Base-by-base conservation (phyloP, 2,888 invertebrate species). In the Thecophora atra region DNA sequence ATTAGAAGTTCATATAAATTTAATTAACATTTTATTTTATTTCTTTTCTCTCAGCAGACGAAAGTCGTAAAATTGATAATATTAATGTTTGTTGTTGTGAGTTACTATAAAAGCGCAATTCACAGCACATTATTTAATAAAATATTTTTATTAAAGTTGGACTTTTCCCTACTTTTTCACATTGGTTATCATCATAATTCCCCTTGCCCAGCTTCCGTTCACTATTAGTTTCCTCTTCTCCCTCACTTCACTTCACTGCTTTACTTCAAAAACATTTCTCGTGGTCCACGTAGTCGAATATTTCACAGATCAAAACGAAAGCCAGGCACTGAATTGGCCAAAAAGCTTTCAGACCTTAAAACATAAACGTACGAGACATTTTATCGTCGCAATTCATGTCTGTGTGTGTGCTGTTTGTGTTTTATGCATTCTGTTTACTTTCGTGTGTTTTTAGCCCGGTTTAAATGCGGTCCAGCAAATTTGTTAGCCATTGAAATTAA, bases 261-360 rank as follows among this genome's bases (percentile, higher is more conserved):
- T 58, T 17, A 64, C 42, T 71, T 58, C 60, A 24, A 73, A 74
- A 71, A 74, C 74, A 72, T 73, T 77, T 78, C 76, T 76, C 78
- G 78, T 76, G 78, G 77, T 77, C 77, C 77, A 72, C 75, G 70
- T 37, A 37, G 7, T 37, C 37, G 37, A 8, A 37, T 37, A 37
- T 73, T 72, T 75, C 77, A 74, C 78, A 76, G 78, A 77, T 70
- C 72, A 71, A 72, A 77, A 77, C 76, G 21, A 74, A n/a, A n/a
- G 6, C 11, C 78, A 77, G 78, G 73, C 76, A 76, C 77, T 78
- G 77, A 78, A 77, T 78, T 78, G 77, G 72, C 69, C 71, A 21
- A 17, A 42, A 44, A 44, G 37, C 47, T 64, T 30, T 24, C 19
- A 24, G 37, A 21, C 24, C n/a, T 67, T 63, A 66, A 69, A 54